Evolutionary conservation across 2,113 vertebrate species (phyloP).

Genomic region (cattle (Bos taurus)): ARS-UCD2.0 NC_037333.1:39159501-39160000

Average conservation of each 20-base stretch:
- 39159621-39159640: not conserved
- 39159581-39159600: not conserved
- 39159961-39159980: not conserved
- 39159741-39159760: not conserved
- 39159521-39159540: not conserved
- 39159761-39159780: not conserved
- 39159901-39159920: not conserved
- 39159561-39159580: not conserved
- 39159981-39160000: not conserved
- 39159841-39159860: not conserved
- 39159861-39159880: not conserved
- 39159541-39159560: not conserved
- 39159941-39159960: accelerated
- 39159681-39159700: not conserved
- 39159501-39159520: not conserved
- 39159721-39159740: not conserved
- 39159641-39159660: not conserved
- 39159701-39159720: not conserved
- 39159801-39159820: not conserved
- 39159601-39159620: not conserved
- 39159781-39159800: not conserved
- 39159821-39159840: not conserved
- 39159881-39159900: not conserved
- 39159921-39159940: not conserved
- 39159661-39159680: not conserved